A percentile compares a stretch with the other conserved stretches of the same genome.
Evolutionary conservation across 2,888 invertebrate species (phyloP).

Genomic region (Caenorhabditis parvicauda): DNA sequence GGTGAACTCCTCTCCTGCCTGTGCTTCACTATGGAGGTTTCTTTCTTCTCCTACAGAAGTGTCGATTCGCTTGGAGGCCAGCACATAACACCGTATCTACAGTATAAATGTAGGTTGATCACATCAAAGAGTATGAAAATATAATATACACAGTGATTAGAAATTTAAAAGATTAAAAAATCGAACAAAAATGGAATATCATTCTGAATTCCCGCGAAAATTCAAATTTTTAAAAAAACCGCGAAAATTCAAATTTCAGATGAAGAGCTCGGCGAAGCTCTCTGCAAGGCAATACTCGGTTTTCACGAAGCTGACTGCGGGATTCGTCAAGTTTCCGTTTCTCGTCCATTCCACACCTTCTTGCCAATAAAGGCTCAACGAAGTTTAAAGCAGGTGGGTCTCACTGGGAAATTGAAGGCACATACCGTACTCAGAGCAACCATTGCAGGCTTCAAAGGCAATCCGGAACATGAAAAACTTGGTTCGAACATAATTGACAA

Average conservation of each 20-base stretch:
- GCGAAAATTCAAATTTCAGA: conserved; percentile 21
- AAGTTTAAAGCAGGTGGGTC: conserved; percentile 16
- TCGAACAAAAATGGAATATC: neutral
- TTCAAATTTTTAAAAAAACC: no score
- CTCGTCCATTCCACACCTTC: conserved; percentile 21
- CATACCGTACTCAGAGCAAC: no score
- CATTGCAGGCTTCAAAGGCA: no score
- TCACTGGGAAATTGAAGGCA: no score
- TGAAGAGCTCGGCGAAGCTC: conserved; percentile 30
- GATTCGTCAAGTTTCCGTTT: conserved; percentile 8
- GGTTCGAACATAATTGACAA: no score
- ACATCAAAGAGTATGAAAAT: no score
- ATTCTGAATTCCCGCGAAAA: no score
- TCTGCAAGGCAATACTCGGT: conserved; percentile 16
- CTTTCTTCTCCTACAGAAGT: conserved; percentile 52
- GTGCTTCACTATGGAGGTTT: conserved; percentile 55
- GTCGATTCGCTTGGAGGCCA: conserved; percentile 27
- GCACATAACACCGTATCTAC: conserved; percentile 44
- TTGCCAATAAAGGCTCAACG: conserved; percentile 19
- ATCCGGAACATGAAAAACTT: no score
- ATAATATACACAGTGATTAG: no score
- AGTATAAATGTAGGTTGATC: conserved; percentile 43
- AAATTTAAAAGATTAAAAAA: neutral
- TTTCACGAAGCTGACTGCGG: conserved; percentile 26
- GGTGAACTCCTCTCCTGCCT: conserved; percentile 46